These are phyloP conservation scores for Muscicapa comitata DNA, from an alignment of 2,797 vertebrate genomes.

Conservation along the genomic window DNA sequence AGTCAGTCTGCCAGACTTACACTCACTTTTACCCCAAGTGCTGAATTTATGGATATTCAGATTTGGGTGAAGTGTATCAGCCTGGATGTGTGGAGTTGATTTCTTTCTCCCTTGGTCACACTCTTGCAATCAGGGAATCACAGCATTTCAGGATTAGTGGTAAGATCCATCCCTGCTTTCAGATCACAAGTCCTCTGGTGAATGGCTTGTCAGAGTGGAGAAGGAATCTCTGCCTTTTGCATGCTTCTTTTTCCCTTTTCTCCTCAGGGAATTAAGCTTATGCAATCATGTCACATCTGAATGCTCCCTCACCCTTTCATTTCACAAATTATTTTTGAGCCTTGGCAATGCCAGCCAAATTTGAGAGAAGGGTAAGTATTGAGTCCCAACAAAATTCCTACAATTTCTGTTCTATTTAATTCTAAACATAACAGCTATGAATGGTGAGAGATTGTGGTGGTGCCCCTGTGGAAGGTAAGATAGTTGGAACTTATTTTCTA, in stretches of 20 bases:
- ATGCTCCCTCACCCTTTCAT: not conserved
- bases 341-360: not conserved
- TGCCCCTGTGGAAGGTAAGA: not conserved
- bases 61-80: not conserved
- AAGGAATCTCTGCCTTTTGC: not conserved
- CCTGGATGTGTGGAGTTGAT: not conserved
- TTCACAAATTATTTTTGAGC: not conserved
- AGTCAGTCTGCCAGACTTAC: not conserved
- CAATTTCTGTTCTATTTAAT: not conserved
- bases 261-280: not conserved
- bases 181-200: not conserved
- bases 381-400: not conserved
- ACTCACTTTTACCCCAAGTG: not conserved
- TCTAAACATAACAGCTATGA: not conserved
- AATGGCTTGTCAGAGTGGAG: not conserved
- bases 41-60: not conserved
- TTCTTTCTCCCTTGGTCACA: not conserved
- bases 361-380: not conserved
- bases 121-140: not conserved
- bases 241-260: not conserved
- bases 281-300: not conserved
- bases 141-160: not conserved
- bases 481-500: not conserved
- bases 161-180: not conserved
- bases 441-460: not conserved